Evolutionary conservation across 1,140 invertebrate genomes (phyloP), one percentile per base, ranked within the genome.

Genomic region (Caenorhabditis inopinata): DNA sequence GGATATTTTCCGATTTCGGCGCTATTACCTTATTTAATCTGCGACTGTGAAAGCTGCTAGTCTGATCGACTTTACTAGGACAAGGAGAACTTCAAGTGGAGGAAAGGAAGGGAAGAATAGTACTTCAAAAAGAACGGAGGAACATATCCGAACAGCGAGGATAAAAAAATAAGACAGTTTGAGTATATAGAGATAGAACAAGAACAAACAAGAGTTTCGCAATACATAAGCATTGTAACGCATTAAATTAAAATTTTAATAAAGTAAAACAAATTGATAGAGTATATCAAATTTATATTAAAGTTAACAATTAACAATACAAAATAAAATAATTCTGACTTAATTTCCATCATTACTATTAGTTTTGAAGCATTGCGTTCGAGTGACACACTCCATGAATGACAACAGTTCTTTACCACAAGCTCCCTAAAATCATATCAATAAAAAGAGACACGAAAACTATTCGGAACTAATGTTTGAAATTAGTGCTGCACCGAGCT

Each of bases 391-490:
- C 27, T 84, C 74, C 85, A 87, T 86, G 58, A 87, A 87, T 1
- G 47, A 29, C 53, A 88, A 82, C 27, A 87, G 82, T 68, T 87
- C 83, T n/a, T 88, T 86, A 12, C 78, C 84, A 73, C 86, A 87
- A 21, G 58, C 32, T 21, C 32, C 32, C 58, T 68, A 11, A 35
- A 68, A 38, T 42, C 38, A 42, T 42, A 42, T 42, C 14, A 42
- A 7, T 42, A 7, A 42, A n/a, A n/a, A n/a, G n/a, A n/a, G n/a
- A n/a, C n/a, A n/a, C n/a, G n/a, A n/a, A n/a, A n/a, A n/a, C n/a
- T n/a, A n/a, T n/a, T n/a, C n/a, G n/a, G n/a, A n/a, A n/a, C n/a
- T n/a, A n/a, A n/a, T n/a, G n/a, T n/a, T n/a, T n/a, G n/a, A n/a
- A n/a, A n/a, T n/a, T n/a, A n/a, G n/a, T n/a, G n/a, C n/a, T n/a